phyloP scores from a whole-genome alignment of 2,888 invertebrate genomes.

The Chalcosyrphus nemorum region DNA sequence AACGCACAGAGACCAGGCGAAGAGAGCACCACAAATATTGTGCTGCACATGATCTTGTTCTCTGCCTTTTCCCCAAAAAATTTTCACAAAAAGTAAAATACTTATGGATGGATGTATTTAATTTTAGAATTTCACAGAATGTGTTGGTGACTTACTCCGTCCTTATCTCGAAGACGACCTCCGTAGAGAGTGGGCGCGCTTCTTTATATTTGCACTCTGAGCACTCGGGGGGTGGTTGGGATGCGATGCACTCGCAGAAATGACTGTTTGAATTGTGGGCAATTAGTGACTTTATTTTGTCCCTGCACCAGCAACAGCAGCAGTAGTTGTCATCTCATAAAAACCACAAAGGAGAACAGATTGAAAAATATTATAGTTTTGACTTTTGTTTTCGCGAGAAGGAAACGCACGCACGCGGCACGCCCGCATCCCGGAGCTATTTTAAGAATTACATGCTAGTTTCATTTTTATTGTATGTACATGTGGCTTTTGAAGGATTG shows the following conservation, averaged over 20 bases:
- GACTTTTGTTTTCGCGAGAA: too few species aligned
- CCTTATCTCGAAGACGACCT: background rate
- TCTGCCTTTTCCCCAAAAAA: background rate
- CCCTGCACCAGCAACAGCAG: conserved; percentile 3
- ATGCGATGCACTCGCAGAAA: too few species aligned
- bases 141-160: conserved; percentile 10
- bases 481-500: too few species aligned
- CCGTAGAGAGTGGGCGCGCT: conserved; percentile 23
- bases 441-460: too few species aligned
- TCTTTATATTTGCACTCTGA: background rate
- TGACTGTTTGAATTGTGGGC: conserved; percentile 39
- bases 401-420: too few species aligned
- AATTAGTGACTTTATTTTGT: conserved; percentile 59
- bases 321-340: conserved; percentile 37
- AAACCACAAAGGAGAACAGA: background rate
- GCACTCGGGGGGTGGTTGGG: background rate
- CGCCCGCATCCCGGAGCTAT: too few species aligned
- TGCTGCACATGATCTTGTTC: background rate
- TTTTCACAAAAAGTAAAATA: background rate
- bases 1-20: background rate
- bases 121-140: conserved; percentile 27
- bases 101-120: too few species aligned
- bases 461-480: too few species aligned
- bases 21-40: background rate
- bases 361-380: conserved; percentile 32